Evolutionary conservation across 2,888 invertebrate species (phyloP).

Genomic region (Caenorhabditis wallacei): DNA sequence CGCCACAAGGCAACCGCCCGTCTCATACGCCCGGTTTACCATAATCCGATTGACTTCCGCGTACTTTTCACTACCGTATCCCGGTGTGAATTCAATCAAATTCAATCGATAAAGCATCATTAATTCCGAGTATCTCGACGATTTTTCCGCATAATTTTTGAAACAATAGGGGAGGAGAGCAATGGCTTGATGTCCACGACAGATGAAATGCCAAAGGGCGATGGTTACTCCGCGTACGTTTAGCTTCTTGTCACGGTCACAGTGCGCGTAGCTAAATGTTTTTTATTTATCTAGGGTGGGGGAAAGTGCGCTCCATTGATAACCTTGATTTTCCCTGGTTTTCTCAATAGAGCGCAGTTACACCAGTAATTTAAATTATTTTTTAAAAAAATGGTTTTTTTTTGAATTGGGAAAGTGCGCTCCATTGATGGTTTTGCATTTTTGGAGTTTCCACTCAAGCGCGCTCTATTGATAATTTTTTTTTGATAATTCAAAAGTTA

Average conservation of each 20-base stretch:
- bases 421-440: too few species aligned
- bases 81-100: conserved; percentile 76
- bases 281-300: too few species aligned
- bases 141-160: conserved; percentile 75
- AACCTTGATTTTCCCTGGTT: too few species aligned
- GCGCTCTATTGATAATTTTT: too few species aligned
- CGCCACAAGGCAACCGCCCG: conserved; percentile 76
- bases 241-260: conserved; percentile 72
- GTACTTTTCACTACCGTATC: conserved; percentile 76
- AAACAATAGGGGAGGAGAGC: conserved; percentile 77
- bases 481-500: too few species aligned
- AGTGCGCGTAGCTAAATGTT: conserved; percentile 65
- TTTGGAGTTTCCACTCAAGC: too few species aligned
- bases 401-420: too few species aligned
- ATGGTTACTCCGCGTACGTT: conserved; percentile 75
- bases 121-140: conserved; percentile 70
- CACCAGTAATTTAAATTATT: too few species aligned
- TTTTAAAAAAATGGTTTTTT: too few species aligned
- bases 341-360: too few species aligned
- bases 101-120: conserved; percentile 73
- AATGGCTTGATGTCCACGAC: conserved; percentile 74
- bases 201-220: conserved; percentile 76
- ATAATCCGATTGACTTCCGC: conserved; percentile 76
- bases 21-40: conserved; percentile 72
- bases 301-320: neutral